A percentile compares a stretch with the other conserved stretches of the same genome.
Evolutionary conservation across 2,797 vertebrate genomes (phyloP).

Genomic region (Bryconaethiops microstoma): DNA sequence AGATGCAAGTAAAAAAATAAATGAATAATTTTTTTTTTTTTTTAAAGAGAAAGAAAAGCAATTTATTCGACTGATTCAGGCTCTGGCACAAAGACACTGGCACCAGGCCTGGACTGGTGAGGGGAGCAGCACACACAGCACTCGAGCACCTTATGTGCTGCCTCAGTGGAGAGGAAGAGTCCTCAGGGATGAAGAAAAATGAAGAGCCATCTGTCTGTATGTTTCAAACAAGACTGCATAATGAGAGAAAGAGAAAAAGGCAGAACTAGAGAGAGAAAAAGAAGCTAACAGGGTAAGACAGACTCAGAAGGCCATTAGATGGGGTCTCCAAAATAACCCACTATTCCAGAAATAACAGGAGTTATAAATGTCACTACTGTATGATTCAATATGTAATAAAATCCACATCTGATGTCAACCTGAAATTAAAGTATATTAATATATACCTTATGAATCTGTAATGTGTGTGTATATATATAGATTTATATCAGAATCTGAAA

Average conservation of each 20-base stretch:
- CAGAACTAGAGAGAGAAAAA: background rate
- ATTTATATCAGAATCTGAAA: too few species aligned
- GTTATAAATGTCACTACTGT: too few species aligned
- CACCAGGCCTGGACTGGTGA: background rate
- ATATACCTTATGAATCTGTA: too few species aligned
- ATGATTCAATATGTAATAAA: too few species aligned
- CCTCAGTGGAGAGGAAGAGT: background rate
- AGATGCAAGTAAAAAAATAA: background rate
- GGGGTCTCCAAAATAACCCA: too few species aligned
- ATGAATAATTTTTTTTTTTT: too few species aligned
- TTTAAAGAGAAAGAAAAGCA: background rate
- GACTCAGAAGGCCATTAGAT: background rate
- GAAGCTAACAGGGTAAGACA: background rate
- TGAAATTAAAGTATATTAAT: too few species aligned
- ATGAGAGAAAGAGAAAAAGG: background rate
- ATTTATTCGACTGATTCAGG: background rate
- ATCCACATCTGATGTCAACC: too few species aligned
- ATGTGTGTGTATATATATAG: too few species aligned
- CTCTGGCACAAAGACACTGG: background rate
- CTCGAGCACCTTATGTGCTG: background rate
- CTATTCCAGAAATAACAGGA: too few species aligned
- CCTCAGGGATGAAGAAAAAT: constrained; percentile 13
- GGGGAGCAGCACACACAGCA: background rate
- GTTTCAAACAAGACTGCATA: constrained; percentile 12
- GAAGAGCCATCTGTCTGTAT: constrained; percentile 40